Evolutionary conservation across 1,140 invertebrate genomes (phyloP), one percentile per base, ranked within the genome.

Genomic region (Apolygus lucorum): DNA sequence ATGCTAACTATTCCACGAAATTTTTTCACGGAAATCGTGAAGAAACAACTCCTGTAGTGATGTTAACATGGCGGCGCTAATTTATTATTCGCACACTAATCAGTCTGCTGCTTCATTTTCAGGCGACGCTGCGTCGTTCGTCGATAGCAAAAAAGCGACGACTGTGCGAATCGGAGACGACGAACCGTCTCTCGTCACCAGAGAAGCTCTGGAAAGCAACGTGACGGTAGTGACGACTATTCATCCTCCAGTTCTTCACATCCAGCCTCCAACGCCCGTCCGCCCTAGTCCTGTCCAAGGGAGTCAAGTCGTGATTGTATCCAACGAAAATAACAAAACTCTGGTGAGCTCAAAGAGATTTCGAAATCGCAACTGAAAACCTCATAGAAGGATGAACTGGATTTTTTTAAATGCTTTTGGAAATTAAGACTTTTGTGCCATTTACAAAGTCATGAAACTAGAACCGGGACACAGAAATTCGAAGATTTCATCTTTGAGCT

Each of bases 221-320:
- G 78, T 91, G 24, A 91, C 89, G 1, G 89, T 91, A 1, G 90
- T 91, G 63, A 78, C 77, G 11, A 91, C 88, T 27, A 86, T 83
- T 1, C 90, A 91, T 81, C 90, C 90, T 59, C 89, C 90, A 2
- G 86, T 90, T 1, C 81, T 91, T 49, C 74, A 74, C 49, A 73
- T 73, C 27, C 76, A 76, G 66, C 72, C 71, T 22, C 54, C 63
- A 25, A 78, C 78, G 52, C 79, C 78, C 27, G 75, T 78, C 17
- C 77, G 78, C 0, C 76, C 74, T 67, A 77, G 76, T 63, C 78
- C 76, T 67, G 73, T 59, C 74, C 74, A 68, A 67, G 74, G 28
- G 76, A 81, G 79, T 42, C 88, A 91, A 75, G 90, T 91, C 22
- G 84, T 90, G 0, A 90, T 91, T 26, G 87, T 91, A 1, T 85